Percentiles rank a stretch among this genome's conserved stretches.
phyloP scores from a whole-genome alignment of 2,888 invertebrate species.

The Masnerella sp. region DNA sequence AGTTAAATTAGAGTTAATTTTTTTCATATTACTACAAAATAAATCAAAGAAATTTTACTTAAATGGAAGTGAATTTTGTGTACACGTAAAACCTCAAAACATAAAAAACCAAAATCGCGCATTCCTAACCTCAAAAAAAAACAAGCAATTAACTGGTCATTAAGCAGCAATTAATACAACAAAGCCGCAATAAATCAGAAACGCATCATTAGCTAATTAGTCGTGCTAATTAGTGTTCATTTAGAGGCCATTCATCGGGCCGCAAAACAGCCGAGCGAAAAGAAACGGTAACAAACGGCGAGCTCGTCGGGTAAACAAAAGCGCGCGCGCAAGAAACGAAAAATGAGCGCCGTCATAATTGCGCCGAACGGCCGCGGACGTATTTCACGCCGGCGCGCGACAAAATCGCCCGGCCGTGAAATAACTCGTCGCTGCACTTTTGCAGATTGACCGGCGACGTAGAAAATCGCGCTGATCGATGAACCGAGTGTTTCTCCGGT shows the following conservation, averaged over 20 bases:
- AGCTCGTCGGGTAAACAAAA: background rate
- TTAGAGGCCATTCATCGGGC: constrained; percentile 19
- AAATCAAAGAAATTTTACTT: too few species aligned
- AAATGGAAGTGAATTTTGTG: too few species aligned
- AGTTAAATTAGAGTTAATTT: too few species aligned
- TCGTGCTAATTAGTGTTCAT: constrained; percentile 35
- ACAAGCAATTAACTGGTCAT: too few species aligned
- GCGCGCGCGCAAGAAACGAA: background rate
- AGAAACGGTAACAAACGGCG: constrained; percentile 4
- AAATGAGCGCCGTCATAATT: constrained; percentile 16
- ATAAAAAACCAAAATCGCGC: too few species aligned
- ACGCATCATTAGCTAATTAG: constrained; percentile 41
- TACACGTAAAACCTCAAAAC: too few species aligned
- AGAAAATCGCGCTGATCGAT: constrained; percentile 41
- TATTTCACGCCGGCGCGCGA: constrained; percentile 29
- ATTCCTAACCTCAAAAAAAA: too few species aligned
- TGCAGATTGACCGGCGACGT: constrained; percentile 27
- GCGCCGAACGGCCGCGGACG: constrained; percentile 22
- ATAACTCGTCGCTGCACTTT: constrained; percentile 44
- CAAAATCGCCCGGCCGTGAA: constrained; percentile 40
- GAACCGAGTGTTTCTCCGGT: constrained; percentile 30
- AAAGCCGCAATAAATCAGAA: constrained; percentile 45
- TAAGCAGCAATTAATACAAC: constrained; percentile 38
- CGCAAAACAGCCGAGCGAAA: background rate
- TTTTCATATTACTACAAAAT: too few species aligned